Conservation (phyloP, 1,140 invertebrate species). For the Venustaconcha ellipsiformis region DNA sequence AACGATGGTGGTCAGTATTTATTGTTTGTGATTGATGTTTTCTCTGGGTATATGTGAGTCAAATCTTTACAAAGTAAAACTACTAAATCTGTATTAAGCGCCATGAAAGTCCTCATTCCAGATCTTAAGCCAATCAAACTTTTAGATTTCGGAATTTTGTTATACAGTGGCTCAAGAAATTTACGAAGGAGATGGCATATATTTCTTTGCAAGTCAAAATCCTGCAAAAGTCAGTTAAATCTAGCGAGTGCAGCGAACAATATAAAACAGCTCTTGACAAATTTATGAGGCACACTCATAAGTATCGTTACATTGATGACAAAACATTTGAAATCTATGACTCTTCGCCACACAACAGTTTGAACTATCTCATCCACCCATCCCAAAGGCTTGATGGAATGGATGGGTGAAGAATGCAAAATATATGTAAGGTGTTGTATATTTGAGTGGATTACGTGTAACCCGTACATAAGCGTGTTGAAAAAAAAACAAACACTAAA, state of each 20-base stretch:
- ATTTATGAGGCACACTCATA: slow-evolving; percentile 17
- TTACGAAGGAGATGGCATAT: slow-evolving; percentile 18
- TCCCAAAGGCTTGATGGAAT: too few species aligned
- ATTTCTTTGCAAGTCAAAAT: slow-evolving; percentile 32
- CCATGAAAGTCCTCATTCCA: slow-evolving; percentile 28
- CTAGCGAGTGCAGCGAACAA: slow-evolving; percentile 32
- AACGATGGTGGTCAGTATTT: slow-evolving; percentile 32
- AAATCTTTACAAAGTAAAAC: slow-evolving; percentile 34
- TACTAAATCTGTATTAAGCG: slow-evolving; percentile 30
- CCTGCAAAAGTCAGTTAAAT: slow-evolving; percentile 32
- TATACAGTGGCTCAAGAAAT: slow-evolving; percentile 26
- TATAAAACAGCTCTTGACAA: slow-evolving; percentile 32
- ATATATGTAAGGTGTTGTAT: too few species aligned
- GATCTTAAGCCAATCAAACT: slow-evolving; percentile 18
- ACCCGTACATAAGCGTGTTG: too few species aligned
- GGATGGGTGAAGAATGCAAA: too few species aligned
- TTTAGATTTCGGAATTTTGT: too few species aligned
- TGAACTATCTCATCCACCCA: slow-evolving; percentile 3
- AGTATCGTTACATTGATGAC: slow-evolving; percentile 3
- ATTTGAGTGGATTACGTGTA: too few species aligned
- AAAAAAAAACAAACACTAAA: too few species aligned
- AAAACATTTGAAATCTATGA: slow-evolving; percentile 28
- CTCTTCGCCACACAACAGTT: slow-evolving; percentile 28
- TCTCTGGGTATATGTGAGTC: slow-evolving; percentile 30
- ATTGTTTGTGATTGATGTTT: slow-evolving; percentile 28